Evolutionary conservation across 2,113 vertebrate species (phyloP), one percentile per base, ranked within the genome.

Genomic region (Nyctereutes procyonoides): DNA sequence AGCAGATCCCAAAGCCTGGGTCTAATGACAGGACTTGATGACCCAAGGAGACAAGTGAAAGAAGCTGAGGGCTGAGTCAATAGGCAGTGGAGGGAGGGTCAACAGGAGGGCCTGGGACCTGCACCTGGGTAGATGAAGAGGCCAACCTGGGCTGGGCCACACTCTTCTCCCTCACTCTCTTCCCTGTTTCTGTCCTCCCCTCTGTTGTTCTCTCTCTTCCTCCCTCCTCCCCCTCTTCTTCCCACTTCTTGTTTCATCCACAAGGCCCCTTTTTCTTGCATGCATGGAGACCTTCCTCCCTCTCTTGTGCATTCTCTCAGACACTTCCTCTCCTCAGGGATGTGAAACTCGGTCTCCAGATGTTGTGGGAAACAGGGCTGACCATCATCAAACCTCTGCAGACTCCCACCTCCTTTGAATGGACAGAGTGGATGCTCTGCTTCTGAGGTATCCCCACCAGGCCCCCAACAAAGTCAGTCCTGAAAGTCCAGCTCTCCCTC

Each of bases 81-180:
- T 0, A 77, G 19, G 2, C 10, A 32, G 14, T 43, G 19, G 3
- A 28, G 2, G 4, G 32, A 83, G 32, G 13, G 1, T 32, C 30
- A 4, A 88, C 7, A 17, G 20, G n/a, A 26, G 1, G 53, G 2
- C 38, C 35, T 32, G 26, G 0, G 1, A 22, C 9, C 43, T 14
- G n/a, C 43, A 30, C 12, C 14, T 0, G 3, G n/a, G 7, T 30
- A 22, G 4, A 11, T 8, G 6, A 58, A 73, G 32, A 87, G 43
- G 32, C 12, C 43, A 58, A 11, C 28, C 20, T 20, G 16, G 62
- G 8, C 16, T 2, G 9, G 7, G 0, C 15, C 13, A 8, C 3
- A 4, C 38, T 74, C 63, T 26, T 51, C 35, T 20, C 13, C 3
- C 9, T n/a, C 3, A 0, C 10, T 60, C 7, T 20, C 62, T 35